Base-by-base conservation (phyloP, 2,797 vertebrate species). In the Microchirus variegatus region DNA sequence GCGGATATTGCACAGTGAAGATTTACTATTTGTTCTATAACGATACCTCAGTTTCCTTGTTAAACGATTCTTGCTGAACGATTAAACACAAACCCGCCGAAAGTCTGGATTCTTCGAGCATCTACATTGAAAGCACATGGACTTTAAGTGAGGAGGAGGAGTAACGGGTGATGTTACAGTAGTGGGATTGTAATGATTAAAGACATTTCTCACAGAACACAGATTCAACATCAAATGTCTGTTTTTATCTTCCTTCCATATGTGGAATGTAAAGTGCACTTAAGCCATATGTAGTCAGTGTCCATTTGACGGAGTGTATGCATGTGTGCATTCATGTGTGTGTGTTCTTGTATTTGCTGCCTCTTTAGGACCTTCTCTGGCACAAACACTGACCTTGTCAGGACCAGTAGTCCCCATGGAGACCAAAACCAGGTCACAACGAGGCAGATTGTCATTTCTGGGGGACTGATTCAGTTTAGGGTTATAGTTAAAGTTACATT, bases 181-280 rank as follows among this genome's bases (percentile, higher is more conserved):
- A 8, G n/a, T 49, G 19, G 59, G 60, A 73, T 49, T 47, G 64
- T 55, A 66, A 75, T 55, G 65, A 78, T 71, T 69, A 74, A 70
- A 84, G 59, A 55, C 49, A 46, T 58, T 38, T 11, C 9, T 13
- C 3, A 12, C 37, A 6, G n/a, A 31, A 31, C 31, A 31, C 35
- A 50, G 59, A 60, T 75, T 68, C 59, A 63, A 80, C 69, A 78
- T 81, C 60, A 73, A 73, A 82, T 67, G 64, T 61, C 51, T 73
- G 50, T 63, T 83, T 75, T 69, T 47, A 59, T 66, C 50, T 54
- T 63, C 17, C 0, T 4, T 60, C 53, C 38, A 45, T 62, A 61
- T 31, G 76, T 67, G 64, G 74, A 77, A 77, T 59, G 65, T 35
- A 46, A 36, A 44, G 53, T 49, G 52, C 16, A 57, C 35, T 55